Base-by-base conservation (phyloP, 2,888 invertebrate genomes). In the Flabesymbios commensalis region DNA sequence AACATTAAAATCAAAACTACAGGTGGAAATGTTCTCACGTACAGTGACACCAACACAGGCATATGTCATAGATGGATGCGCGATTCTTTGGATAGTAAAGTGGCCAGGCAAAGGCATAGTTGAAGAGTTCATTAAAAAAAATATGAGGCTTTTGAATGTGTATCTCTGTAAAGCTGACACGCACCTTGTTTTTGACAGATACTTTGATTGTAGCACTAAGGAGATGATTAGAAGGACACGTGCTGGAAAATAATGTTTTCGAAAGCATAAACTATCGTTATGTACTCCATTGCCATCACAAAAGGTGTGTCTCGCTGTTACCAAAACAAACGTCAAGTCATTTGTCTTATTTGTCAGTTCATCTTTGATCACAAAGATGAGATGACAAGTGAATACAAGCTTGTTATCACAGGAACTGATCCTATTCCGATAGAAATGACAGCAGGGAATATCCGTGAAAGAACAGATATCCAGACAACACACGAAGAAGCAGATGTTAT, bases 1-100 rank as follows among this genome's bases (percentile, higher is more conserved):
- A 10, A 39, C 41, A 24, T 26, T 63, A 22, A 63, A 61, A 45
- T 47, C 28, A 31, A 54, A 61, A 48, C 54, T 61, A 4, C 63
- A 63, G 42, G 63, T 56, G 58, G 60, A 62, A 45, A 39, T 47
- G 7, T 43, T 55, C 28, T 7, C 7, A 10, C 14, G 45, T 7
- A 45, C 24, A 10, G 10, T 10, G 10, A 10, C 45, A 10, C 7
- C 10, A n/a, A 10, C 17, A 19, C n/a, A 45, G 10, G 24, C 22
- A 10, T 10, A 19, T 7, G 22, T 45, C 45, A 45, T 45, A 19
- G 45, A 45, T 22, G 45, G 45, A 45, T n/a, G 45, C 22, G 45
- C 45, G 22, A 7, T 45, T 7, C 45, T 45, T n/a, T 45, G 45
- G 45, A 22, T n/a, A 10, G 22, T 45, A 10, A 14, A 45, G 7